Evolutionary conservation across 1,140 invertebrate genomes (phyloP), one percentile per base, ranked within the genome.

Genomic region (Zaprionus taronus): DNA sequence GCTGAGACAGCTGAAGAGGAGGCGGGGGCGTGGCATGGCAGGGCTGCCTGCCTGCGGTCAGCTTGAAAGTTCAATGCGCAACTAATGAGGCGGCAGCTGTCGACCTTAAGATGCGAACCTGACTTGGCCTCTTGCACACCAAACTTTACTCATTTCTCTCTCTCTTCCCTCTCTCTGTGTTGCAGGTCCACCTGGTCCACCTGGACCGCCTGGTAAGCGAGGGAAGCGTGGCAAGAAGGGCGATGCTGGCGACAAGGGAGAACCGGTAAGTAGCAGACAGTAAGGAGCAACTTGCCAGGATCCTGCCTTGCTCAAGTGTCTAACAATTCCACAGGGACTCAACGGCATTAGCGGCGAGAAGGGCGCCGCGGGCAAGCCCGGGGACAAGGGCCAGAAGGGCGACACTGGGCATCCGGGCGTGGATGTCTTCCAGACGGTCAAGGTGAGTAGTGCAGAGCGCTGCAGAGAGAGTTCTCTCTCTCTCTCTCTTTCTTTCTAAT

Each of bases 311-410:
- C 47, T 47, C 14, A 34, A 41, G 22, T 62, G 7, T 14, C 63
- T 57, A 31, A 72, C 28, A 53, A 94, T n/a, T 22, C 24, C 20
- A 4, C 56, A 99, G 98, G 98, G 98, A 82, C 97, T 98, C 22
- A 98, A 98, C 91, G 98, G 98, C 81, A 94, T 98, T 92, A 97
- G 97, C 93, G 98, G 98, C 91, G 97, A 97, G 12, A 98, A 99
- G 95, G 98, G 98, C 91, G 97, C 98, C 38, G 94, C 98, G 96
- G 98, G 98, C 51, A 95, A 95, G 89, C 95, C 95, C 51, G 98
- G 98, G 5, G 97, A 98, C 65, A 97, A 97, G 91, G 98, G 98
- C 55, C 95, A 96, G 81, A 97, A 97, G 93, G 97, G 97, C 41
- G 97, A 97, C 83, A 94, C 96, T 57, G 97, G 97, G 72, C 97